Conservation (phyloP, 37 sponge, comb jelly and placozoan genomes). For the Geodia barretti region DNA sequence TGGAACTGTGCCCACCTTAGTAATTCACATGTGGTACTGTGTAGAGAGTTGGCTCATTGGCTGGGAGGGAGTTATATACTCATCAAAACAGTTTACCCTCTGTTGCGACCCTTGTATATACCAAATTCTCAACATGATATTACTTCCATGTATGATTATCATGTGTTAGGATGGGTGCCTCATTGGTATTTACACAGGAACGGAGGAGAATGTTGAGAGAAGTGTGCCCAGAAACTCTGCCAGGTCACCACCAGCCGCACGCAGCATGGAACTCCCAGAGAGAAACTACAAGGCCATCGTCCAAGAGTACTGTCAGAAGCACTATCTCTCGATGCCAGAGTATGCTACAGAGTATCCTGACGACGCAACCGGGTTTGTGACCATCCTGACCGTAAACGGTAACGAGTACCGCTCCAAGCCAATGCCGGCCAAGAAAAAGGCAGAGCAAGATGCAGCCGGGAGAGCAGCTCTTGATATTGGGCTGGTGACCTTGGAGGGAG, state of each 20-base stretch:
- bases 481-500: background rate
- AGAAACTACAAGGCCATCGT: constrained; percentile 23
- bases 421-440: constrained; percentile 26
- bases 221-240: background rate
- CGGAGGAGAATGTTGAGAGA: background rate
- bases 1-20: no score
- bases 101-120: no score
- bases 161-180: no score
- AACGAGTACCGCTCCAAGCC: constrained; percentile 15
- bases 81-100: no score
- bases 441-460: constrained; percentile 37
- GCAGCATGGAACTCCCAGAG: background rate
- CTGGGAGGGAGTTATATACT: no score
- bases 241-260: background rate
- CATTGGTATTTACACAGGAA: no score
- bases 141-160: no score
- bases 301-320: constrained; percentile 44
- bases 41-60: no score
- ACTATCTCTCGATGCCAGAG: constrained; percentile 5
- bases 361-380: constrained; percentile 31
- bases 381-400: constrained; percentile 19
- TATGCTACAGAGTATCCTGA: constrained; percentile 20
- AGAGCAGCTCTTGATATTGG: constrained; percentile 13
- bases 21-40: no score
- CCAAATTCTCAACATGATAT: no score